Conservation (phyloP, 2,888 invertebrate genomes). For the Bombyx huttoni region DNA sequence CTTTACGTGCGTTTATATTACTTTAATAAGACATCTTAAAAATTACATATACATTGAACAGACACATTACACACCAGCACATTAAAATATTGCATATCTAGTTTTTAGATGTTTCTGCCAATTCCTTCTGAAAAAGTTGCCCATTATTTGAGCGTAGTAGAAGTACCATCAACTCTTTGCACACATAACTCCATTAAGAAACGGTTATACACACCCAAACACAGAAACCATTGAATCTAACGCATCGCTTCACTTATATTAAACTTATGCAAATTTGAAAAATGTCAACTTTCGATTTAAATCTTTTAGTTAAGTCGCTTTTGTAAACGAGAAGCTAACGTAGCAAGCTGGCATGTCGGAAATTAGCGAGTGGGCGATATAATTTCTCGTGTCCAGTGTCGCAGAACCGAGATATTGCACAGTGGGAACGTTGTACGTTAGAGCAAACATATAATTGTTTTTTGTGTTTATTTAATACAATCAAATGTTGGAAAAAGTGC, state of each 20-base stretch:
- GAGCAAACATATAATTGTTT: slow-evolving; percentile 5
- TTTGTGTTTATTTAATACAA: neutral
- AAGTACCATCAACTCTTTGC: too few relatives aligned
- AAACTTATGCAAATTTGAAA: neutral
- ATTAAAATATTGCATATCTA: too few relatives aligned
- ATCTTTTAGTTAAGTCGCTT: neutral
- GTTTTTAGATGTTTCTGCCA: too few relatives aligned
- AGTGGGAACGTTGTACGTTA: slow-evolving; percentile 13
- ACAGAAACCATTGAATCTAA: neutral
- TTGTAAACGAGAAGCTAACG: neutral
- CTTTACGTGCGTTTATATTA: too few relatives aligned
- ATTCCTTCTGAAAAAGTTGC: too few relatives aligned
- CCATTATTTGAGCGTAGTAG: too few relatives aligned
- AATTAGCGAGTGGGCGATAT: slow-evolving; percentile 18
- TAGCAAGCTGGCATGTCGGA: slow-evolving; percentile 2
- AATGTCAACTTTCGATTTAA: neutral
- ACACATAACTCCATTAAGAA: neutral
- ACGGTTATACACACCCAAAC: neutral
- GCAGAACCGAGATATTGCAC: slow-evolving; percentile 52
- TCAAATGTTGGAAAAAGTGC: too few relatives aligned
- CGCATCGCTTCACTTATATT: neutral
- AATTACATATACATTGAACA: too few relatives aligned
- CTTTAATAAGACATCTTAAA: too few relatives aligned
- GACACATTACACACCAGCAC: too few relatives aligned
- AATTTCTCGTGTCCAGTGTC: slow-evolving; percentile 54